Evolutionary conservation across 2,797 vertebrate species (phyloP).

Genomic region (Pachyuromys duprasi): DNA sequence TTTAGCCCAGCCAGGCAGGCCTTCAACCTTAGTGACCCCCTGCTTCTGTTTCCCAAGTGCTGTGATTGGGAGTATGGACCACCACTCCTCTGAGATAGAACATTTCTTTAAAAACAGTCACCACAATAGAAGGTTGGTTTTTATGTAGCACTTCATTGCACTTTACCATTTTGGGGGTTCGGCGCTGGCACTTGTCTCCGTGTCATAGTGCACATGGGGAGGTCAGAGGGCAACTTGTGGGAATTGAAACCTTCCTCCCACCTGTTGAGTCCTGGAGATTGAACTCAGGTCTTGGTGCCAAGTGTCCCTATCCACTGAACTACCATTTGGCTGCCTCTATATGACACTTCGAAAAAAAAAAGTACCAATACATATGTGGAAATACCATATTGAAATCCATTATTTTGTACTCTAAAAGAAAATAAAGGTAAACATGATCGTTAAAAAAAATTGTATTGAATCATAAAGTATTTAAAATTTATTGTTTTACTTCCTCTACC

Average conservation of each 20-base stretch:
- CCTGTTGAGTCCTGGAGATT: neutral
- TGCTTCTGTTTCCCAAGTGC: neutral
- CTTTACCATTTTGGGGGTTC: neutral
- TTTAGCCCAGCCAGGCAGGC: neutral
- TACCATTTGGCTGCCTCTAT: neutral
- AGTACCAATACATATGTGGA: neutral
- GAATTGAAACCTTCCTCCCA: neutral
- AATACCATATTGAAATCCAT: neutral
- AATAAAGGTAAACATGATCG: neutral
- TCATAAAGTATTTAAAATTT: slow-evolving; percentile 6
- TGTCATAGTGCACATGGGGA: neutral
- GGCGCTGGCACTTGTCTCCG: neutral
- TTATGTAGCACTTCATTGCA: neutral
- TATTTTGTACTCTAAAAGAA: neutral
- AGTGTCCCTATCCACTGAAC: neutral
- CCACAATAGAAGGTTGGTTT: neutral
- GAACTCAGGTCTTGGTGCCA: neutral
- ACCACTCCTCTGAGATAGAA: neutral
- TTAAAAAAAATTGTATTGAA: neutral
- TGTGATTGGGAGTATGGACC: neutral
- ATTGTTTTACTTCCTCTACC: neutral
- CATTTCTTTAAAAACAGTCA: neutral
- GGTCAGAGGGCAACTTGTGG: neutral
- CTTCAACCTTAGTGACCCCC: neutral
- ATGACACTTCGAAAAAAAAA: neutral